These are phyloP conservation scores for Eidolon dupreanum DNA, from an alignment of 2,797 vertebrate species.

Conservation along the genomic window DNA sequence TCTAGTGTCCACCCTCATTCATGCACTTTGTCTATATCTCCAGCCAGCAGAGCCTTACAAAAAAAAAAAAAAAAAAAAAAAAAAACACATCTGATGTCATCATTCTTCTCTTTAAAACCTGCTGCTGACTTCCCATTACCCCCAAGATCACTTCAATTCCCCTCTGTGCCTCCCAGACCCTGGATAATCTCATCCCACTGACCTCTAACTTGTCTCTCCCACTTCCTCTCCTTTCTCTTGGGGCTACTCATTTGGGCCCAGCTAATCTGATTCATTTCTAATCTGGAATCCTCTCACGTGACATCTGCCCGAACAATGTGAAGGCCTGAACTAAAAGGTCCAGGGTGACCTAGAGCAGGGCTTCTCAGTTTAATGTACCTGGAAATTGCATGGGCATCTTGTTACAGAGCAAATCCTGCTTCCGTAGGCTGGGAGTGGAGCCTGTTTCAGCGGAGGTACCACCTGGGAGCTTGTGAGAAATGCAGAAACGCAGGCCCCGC, in stretches of 20 bases:
- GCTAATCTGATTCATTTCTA: not conserved
- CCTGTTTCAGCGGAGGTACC: not conserved
- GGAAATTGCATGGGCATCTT: rapidly evolving
- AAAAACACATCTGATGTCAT: not conserved
- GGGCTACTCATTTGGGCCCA: not conserved
- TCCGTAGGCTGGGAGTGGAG: not conserved
- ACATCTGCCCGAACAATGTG: not conserved
- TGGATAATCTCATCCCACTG: not conserved
- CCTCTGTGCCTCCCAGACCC: not conserved
- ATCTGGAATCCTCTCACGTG: not conserved
- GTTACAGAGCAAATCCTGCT: not conserved
- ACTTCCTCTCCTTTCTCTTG: not conserved
- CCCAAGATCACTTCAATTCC: not conserved
- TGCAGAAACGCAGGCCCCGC: rapidly evolving
- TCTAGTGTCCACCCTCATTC: not conserved
- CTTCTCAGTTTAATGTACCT: not conserved
- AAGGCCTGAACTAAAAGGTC: not conserved
- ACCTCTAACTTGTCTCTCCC: no score
- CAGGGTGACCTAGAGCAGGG: not conserved
- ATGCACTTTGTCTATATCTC: not conserved
- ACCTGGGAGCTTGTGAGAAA: not conserved
- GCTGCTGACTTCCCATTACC: not conserved
- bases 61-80: not conserved
- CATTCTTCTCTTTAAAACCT: not conserved
- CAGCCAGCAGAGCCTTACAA: not conserved